A percentile compares a stretch with the other conserved stretches of the same genome.
These are phyloP conservation scores for Perithous albicinctus DNA, from an alignment of 2,888 invertebrate species.

Conservation along the genomic window DNA sequence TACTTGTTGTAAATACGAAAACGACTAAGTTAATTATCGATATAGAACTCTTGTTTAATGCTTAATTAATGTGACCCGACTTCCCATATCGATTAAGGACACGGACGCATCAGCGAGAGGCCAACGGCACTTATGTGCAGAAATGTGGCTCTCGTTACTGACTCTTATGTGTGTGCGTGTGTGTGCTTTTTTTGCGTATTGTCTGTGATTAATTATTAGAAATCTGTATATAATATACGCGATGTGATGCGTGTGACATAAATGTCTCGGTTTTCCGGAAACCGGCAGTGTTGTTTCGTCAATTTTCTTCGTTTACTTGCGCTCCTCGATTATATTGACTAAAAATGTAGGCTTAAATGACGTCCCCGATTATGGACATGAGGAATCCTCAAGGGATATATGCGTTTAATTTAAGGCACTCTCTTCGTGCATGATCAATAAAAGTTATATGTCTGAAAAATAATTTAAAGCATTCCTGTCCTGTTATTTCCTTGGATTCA, in stretches of 20 bases:
- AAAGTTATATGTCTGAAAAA: slow-evolving; percentile 56
- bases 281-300: slow-evolving; percentile 39
- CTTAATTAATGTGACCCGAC: slow-evolving; percentile 50
- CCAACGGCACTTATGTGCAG: slow-evolving; percentile 67
- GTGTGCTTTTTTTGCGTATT: slow-evolving; percentile 74
- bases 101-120: slow-evolving; percentile 65
- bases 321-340: slow-evolving; percentile 29
- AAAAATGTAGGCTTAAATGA: slow-evolving; percentile 21
- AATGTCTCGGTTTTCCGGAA: slow-evolving; percentile 40
- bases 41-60: slow-evolving; percentile 58
- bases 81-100: slow-evolving; percentile 60
- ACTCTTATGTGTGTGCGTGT: slow-evolving; percentile 71
- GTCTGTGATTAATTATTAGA: slow-evolving; percentile 83
- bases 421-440: slow-evolving; percentile 53
- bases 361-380: slow-evolving; percentile 25
- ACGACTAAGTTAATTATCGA: slow-evolving; percentile 73
- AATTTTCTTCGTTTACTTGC: slow-evolving; percentile 39
- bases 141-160: slow-evolving; percentile 58
- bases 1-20: slow-evolving; percentile 80
- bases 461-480: neutral
- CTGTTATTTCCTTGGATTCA: slow-evolving; percentile 1
- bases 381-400: slow-evolving; percentile 11
- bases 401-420: slow-evolving; percentile 45
- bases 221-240: slow-evolving; percentile 66
- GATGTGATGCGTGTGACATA: slow-evolving; percentile 40